A percentile compares a stretch with the other conserved stretches of the same genome.
phyloP scores from a whole-genome alignment of 1,140 invertebrate species.

The Holcopasites calliopsidis region DNA sequence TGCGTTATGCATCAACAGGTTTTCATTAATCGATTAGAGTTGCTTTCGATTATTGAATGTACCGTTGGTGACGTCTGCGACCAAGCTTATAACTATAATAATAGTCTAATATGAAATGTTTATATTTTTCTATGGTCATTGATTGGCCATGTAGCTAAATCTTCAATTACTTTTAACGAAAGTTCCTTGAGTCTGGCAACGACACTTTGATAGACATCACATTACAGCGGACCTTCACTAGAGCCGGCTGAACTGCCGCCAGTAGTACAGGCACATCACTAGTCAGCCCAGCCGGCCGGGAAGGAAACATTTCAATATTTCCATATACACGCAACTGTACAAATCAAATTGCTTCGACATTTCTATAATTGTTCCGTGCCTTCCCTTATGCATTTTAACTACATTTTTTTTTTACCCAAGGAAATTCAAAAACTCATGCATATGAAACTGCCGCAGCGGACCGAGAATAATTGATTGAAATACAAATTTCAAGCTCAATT shows the following conservation, averaged over 20 bases:
- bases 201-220: no score
- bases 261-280: not conserved
- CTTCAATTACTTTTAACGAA: no score
- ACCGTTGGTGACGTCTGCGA: no score
- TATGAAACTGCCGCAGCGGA: constrained; percentile 11
- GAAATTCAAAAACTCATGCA: constrained; percentile 26
- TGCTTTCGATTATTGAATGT: not conserved
- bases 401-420: not conserved
- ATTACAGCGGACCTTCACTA: no score
- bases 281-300: not conserved
- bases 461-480: constrained; percentile 27
- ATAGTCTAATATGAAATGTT: no score
- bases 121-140: not conserved
- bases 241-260: no score
- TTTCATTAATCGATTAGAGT: not conserved
- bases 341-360: constrained; percentile 8
- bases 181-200: no score
- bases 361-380: constrained; percentile 8
- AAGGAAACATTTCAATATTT: constrained; percentile 18
- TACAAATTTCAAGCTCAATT: constrained; percentile 26
- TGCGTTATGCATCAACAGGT: not conserved
- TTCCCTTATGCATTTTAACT: not conserved
- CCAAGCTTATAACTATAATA: no score
- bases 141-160: no score
- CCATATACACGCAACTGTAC: no score